Conservation (phyloP, 2,113 vertebrate species). For the Acinonyx jubatus region DNA sequence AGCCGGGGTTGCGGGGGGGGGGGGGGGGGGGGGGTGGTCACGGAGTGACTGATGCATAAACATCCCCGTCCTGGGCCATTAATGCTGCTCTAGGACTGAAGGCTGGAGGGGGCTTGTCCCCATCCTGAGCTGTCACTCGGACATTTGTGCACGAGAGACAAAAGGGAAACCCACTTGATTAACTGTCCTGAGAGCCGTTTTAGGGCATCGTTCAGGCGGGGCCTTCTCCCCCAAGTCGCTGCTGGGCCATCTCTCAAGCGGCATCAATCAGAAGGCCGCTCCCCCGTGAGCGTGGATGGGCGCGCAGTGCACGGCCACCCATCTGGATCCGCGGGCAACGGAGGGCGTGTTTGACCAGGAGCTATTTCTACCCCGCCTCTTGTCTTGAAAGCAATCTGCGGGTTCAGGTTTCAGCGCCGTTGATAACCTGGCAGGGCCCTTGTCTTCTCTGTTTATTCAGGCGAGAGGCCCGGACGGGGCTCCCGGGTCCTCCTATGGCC, state of each 20-base stretch:
- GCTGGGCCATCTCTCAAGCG: neutral
- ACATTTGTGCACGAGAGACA: conserved; percentile 67
- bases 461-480: neutral
- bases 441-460: neutral
- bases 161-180: conserved; percentile 73
- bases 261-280: neutral
- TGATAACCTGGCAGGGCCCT: neutral
- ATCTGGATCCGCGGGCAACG: rapidly evolving
- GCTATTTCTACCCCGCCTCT: neutral
- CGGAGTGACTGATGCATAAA: conserved; percentile 63
- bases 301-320: neutral
- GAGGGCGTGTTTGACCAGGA: neutral
- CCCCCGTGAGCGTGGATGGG: neutral
- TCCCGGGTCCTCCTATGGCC: neutral
- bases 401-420: neutral
- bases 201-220: neutral
- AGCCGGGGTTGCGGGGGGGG: conserved; percentile 61
- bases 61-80: conserved; percentile 74
- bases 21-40: conserved; percentile 6
- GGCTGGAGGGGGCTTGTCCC: conserved; percentile 66
- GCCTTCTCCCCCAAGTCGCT: neutral
- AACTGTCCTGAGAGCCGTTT: conserved; percentile 71
- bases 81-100: conserved; percentile 71
- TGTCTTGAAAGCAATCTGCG: neutral
- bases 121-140: conserved; percentile 70